Conservation (phyloP, 2,888 invertebrate species). For the Nipponacmea schrenckii region DNA sequence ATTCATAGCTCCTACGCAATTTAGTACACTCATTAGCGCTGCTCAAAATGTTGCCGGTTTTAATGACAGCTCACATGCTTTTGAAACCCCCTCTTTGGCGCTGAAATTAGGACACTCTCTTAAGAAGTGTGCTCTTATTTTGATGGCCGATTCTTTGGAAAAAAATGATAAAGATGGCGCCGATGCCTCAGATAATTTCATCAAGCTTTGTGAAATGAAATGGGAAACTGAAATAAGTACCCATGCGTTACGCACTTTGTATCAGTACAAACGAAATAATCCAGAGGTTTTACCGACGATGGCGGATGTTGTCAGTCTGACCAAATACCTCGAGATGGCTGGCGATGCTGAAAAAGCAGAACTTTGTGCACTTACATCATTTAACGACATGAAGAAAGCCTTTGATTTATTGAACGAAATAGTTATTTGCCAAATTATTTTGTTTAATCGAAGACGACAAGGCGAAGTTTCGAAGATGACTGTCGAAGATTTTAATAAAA, state of each 20-base stretch:
- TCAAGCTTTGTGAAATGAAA: not conserved
- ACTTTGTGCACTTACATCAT: not conserved
- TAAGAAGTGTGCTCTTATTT: not conserved
- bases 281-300: not conserved
- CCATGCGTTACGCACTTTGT: not conserved
- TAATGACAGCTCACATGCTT: not conserved
- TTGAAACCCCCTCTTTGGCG: not conserved
- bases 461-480: not conserved
- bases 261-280: not conserved
- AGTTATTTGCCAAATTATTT: not conserved
- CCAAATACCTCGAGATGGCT: not conserved
- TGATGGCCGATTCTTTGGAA: not conserved
- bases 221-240: not conserved
- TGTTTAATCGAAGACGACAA: constrained; percentile 6
- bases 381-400: not conserved
- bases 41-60: not conserved
- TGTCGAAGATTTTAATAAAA: not conserved
- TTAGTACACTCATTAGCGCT: not conserved
- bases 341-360: not conserved
- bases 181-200: not conserved
- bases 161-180: not conserved
- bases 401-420: not conserved
- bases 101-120: not conserved
- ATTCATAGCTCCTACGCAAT: not conserved
- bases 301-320: not conserved